Conservation (phyloP, 1,140 invertebrate genomes). For the Apis cerana region DNA sequence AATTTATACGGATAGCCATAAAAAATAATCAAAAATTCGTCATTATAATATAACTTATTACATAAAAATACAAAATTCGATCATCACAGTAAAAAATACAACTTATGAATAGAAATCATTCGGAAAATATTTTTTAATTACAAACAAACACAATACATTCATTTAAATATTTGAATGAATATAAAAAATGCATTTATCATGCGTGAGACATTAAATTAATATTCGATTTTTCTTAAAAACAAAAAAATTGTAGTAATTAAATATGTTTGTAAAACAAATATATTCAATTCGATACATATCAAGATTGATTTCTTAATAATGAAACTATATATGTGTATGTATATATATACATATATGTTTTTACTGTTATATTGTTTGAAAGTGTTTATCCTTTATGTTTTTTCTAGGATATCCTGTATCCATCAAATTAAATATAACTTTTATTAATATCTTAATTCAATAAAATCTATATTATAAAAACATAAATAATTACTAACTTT, state of each 20-base stretch:
- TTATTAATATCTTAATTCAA: background rate
- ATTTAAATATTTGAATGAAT: constrained; percentile 36
- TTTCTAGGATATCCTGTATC: constrained; percentile 47
- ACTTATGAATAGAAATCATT: constrained; percentile 1
- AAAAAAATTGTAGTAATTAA: constrained; percentile 26
- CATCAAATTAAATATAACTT: constrained; percentile 12
- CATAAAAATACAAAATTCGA: constrained; percentile 33
- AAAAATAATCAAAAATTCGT: background rate
- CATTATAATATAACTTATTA: background rate
- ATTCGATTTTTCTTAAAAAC: constrained; percentile 34
- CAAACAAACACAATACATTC: constrained; percentile 31
- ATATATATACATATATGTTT: background rate
- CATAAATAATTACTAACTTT: background rate
- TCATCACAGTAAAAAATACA: constrained; percentile 36
- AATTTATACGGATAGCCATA: background rate
- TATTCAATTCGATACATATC: constrained; percentile 24
- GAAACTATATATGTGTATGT: background rate
- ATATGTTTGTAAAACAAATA: constrained; percentile 23
- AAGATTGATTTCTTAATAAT: constrained; percentile 14
- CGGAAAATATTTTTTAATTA: constrained; percentile 33
- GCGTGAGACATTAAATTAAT: constrained; percentile 36
- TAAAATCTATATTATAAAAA: background rate
- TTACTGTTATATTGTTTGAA: constrained; percentile 1
- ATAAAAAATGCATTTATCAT: constrained; percentile 14
- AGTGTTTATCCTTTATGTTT: constrained; percentile 20